phyloP scores from a whole-genome alignment of 2,113 vertebrate genomes.

The Actenoides hombroni region DNA sequence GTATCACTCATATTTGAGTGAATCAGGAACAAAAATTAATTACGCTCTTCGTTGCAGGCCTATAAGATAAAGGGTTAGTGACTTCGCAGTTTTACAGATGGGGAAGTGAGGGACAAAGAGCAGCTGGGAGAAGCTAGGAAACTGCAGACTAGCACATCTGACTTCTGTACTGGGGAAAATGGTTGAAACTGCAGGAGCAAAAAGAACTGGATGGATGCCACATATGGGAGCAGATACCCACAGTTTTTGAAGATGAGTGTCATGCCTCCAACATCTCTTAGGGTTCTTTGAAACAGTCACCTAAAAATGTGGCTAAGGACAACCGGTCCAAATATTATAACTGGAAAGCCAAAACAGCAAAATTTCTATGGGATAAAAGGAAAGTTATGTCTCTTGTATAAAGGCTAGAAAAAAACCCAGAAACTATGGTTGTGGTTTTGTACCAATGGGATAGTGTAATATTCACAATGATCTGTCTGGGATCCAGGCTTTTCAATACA shows the following conservation, averaged over 20 bases:
- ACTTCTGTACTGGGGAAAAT: neutral
- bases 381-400: neutral
- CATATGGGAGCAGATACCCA: neutral
- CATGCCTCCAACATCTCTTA: neutral
- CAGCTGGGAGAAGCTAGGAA: neutral
- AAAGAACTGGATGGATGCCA: neutral
- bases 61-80: neutral
- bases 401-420: neutral
- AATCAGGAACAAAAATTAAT: neutral
- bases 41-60: neutral
- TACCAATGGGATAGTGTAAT: neutral
- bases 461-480: neutral
- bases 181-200: neutral
- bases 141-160: neutral
- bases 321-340: neutral
- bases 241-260: neutral
- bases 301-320: neutral
- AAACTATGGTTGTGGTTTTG: neutral
- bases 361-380: neutral
- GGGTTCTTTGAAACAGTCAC: neutral
- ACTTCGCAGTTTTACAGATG: neutral
- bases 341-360: neutral
- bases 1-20: neutral
- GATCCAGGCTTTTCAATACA: neutral
- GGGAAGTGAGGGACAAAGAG: neutral